phyloP scores from a whole-genome alignment of 2,113 vertebrate species.

The Zingel zingel region DNA sequence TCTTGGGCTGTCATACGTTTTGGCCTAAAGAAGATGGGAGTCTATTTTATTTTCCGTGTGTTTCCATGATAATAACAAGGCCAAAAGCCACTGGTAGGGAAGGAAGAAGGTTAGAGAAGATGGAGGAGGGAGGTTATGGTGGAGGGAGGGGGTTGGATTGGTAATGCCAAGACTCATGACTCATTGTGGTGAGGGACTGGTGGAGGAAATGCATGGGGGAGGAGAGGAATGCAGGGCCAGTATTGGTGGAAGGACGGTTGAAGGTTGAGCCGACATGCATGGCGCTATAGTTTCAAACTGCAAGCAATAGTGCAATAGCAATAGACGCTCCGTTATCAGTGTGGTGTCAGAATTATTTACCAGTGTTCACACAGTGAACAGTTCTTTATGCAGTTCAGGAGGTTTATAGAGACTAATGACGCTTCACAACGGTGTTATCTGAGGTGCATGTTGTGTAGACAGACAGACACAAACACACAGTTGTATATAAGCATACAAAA shows the following conservation, averaged over 20 bases:
- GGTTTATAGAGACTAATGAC: neutral
- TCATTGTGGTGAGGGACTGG: slow-evolving; percentile 65
- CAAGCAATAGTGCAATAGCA: neutral
- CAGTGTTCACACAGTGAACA: neutral
- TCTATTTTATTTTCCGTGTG: slow-evolving; percentile 47
- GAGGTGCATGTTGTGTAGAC: neutral
- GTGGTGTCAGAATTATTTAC: neutral
- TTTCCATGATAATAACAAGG: slow-evolving; percentile 67
- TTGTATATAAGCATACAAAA: neutral
- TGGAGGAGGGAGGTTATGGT: slow-evolving; percentile 49
- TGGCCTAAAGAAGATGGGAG: slow-evolving; percentile 19
- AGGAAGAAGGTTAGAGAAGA: slow-evolving; percentile 30
- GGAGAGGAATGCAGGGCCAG: slow-evolving; percentile 47
- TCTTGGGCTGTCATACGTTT: slow-evolving; percentile 32
- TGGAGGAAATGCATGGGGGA: slow-evolving; percentile 57
- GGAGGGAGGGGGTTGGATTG: slow-evolving; percentile 24
- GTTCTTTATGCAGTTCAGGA: neutral
- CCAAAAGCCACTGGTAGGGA: slow-evolving; percentile 48
- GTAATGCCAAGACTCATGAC: slow-evolving; percentile 68
- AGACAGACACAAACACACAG: neutral
- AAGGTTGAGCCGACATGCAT: neutral
- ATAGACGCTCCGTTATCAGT: neutral
- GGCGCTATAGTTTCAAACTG: neutral
- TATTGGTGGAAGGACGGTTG: slow-evolving; percentile 57
- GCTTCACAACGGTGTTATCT: neutral